These are phyloP conservation scores for Notoglanidium macrostoma DNA, from an alignment of 2,797 vertebrate species.

Conservation along the genomic window DNA sequence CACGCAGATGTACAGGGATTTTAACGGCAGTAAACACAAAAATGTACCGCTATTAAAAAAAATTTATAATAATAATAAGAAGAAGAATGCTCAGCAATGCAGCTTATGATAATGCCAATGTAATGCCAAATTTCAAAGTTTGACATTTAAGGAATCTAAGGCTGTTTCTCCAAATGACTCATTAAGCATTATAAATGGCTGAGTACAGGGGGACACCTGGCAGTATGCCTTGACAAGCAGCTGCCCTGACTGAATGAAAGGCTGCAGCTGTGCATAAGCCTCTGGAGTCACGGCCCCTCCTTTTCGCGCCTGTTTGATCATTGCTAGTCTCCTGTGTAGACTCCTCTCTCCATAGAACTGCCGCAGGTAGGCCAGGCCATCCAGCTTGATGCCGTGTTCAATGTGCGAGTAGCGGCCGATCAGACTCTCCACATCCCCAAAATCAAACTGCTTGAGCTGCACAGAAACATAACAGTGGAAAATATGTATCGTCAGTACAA, in stretches of 20 bases:
- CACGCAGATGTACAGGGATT: background rate
- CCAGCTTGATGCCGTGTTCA: conserved; percentile 80
- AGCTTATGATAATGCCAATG: too few species aligned
- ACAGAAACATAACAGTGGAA: background rate
- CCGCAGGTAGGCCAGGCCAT: conserved; percentile 74
- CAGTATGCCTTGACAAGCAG: conserved; percentile 74
- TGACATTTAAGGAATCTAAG: background rate
- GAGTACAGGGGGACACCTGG: conserved; percentile 64
- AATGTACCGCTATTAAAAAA: background rate
- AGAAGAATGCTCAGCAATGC: too few species aligned
- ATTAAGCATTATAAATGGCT: background rate
- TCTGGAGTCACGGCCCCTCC: conserved; percentile 80
- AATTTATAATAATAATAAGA: too few species aligned
- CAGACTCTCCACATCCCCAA: conserved; percentile 78
- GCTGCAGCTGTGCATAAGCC: conserved; percentile 75
- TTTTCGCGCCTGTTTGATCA: conserved; percentile 79
- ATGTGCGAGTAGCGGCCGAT: conserved; percentile 79
- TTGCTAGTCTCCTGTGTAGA: conserved; percentile 73
- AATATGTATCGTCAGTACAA: background rate
- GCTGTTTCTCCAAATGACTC: background rate
- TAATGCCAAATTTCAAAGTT: background rate
- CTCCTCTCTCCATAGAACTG: conserved; percentile 80
- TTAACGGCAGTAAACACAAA: background rate
- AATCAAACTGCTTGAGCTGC: conserved; percentile 80
- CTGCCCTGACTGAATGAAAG: conserved; percentile 68